A percentile compares a stretch with the other conserved stretches of the same genome.
phyloP scores from a whole-genome alignment of 2,888 invertebrate genomes.

The Drosophila acutilabella region DNA sequence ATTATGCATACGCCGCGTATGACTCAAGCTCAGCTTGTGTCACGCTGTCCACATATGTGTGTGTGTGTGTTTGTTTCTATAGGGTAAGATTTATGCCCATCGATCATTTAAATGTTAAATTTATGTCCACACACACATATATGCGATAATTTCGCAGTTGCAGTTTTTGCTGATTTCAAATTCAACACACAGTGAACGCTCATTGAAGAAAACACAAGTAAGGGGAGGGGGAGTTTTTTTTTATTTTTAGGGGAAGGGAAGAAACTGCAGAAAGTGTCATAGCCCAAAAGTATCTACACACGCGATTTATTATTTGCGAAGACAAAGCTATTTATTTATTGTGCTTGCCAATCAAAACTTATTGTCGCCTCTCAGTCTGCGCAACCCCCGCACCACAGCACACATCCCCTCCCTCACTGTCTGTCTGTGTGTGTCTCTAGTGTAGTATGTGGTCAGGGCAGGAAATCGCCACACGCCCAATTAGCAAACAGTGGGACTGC shows the following conservation, averaged over 20 bases:
- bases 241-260: neutral
- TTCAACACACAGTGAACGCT: constrained; percentile 34
- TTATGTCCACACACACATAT: constrained; percentile 48
- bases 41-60: constrained; percentile 2
- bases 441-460: constrained; percentile 35
- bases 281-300: neutral
- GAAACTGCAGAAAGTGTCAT: constrained; percentile 4
- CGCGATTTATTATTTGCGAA: constrained; percentile 24
- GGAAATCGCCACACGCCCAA: constrained; percentile 81
- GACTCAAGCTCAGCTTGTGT: constrained; percentile 55
- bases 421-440: neutral
- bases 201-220: constrained; percentile 29
- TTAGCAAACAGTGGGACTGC: constrained; percentile 70
- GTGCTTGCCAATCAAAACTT: constrained; percentile 74
- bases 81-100: constrained; percentile 64
- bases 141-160: constrained; percentile 47
- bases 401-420: neutral
- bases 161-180: constrained; percentile 40
- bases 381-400: neutral
- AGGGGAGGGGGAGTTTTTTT: neutral
- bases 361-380: constrained; percentile 58
- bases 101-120: constrained; percentile 68
- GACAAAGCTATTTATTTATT: constrained; percentile 75
- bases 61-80: constrained; percentile 11
- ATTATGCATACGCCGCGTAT: constrained; percentile 58